Percentiles rank a stretch among this genome's conserved stretches.
These are phyloP conservation scores for Syngnathus floridae DNA, from an alignment of 2,113 vertebrate genomes.

Conservation along the genomic window DNA sequence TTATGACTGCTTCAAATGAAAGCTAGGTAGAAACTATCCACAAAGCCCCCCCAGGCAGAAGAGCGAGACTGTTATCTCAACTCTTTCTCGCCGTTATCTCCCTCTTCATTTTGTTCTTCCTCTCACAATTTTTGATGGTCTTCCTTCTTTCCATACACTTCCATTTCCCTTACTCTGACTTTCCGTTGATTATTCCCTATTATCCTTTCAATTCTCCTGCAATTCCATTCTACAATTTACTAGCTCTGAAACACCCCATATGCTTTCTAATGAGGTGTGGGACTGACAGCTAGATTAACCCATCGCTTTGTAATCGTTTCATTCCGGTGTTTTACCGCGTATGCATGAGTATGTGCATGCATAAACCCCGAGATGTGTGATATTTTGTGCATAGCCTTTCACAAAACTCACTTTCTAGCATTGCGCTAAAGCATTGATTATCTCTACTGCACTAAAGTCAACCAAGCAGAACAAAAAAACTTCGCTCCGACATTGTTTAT, in stretches of 20 bases:
- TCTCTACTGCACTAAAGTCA: conserved; percentile 24
- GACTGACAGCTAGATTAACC: conserved; percentile 58
- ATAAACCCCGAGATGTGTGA: not conserved
- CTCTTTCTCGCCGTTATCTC: conserved; percentile 31
- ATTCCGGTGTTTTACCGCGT: conserved; percentile 56
- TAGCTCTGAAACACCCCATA: conserved; percentile 16
- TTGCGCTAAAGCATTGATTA: conserved; percentile 36
- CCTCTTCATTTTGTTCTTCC: conserved; percentile 36
- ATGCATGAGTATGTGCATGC: not conserved
- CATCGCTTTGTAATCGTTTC: conserved; percentile 64
- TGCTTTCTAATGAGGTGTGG: conserved; percentile 68
- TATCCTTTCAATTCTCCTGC: conserved; percentile 4
- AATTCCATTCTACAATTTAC: conserved; percentile 9
- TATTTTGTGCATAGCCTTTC: conserved; percentile 3
- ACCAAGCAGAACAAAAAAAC: conserved; percentile 29
- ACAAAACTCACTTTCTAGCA: conserved; percentile 9
- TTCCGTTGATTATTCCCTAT: conserved; percentile 8
- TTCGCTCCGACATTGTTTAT: conserved; percentile 7
- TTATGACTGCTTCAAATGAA: conserved; percentile 49
- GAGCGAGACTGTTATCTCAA: conserved; percentile 7
- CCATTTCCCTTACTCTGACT: conserved; percentile 7
- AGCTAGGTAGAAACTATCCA: conserved; percentile 38
- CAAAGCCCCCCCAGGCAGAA: conserved; percentile 40
- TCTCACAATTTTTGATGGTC: conserved; percentile 29
- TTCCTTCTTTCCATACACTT: conserved; percentile 15